phyloP scores from a whole-genome alignment of 2,113 vertebrate species.

The Uria aalge region DNA sequence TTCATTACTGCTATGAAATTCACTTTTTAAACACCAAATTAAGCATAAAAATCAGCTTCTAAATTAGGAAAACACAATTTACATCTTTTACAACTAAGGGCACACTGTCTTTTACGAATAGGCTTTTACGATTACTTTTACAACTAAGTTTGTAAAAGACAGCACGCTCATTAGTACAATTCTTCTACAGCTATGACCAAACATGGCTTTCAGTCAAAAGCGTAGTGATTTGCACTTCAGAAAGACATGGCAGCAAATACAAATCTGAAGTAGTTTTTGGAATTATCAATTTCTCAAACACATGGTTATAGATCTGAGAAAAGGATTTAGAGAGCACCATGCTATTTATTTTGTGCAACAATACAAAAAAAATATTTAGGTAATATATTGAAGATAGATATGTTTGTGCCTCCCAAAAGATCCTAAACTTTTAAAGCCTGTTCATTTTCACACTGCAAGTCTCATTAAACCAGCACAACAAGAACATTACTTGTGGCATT shows the following conservation, averaged over 20 bases:
- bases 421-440: not conserved
- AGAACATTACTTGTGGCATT: not conserved
- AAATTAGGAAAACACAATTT: not conserved
- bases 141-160: not conserved
- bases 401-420: not conserved
- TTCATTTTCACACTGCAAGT: not conserved
- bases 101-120: not conserved
- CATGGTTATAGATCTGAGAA: fast-evolving
- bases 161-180: not conserved
- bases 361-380: not conserved
- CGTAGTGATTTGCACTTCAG: not conserved
- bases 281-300: not conserved
- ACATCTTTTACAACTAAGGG: fast-evolving
- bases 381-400: not conserved
- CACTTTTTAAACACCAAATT: not conserved
- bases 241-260: not conserved
- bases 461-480: not conserved
- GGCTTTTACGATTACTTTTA: not conserved
- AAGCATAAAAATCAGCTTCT: not conserved
- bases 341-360: not conserved
- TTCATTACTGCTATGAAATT: not conserved
- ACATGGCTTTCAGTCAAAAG: not conserved
- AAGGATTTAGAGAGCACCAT: not conserved
- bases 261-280: not conserved
- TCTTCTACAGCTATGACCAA: not conserved